Evolutionary conservation across 2,888 invertebrate genomes (phyloP), one percentile per base, ranked within the genome.

Genomic region (Andricus quercusramuli): DNA sequence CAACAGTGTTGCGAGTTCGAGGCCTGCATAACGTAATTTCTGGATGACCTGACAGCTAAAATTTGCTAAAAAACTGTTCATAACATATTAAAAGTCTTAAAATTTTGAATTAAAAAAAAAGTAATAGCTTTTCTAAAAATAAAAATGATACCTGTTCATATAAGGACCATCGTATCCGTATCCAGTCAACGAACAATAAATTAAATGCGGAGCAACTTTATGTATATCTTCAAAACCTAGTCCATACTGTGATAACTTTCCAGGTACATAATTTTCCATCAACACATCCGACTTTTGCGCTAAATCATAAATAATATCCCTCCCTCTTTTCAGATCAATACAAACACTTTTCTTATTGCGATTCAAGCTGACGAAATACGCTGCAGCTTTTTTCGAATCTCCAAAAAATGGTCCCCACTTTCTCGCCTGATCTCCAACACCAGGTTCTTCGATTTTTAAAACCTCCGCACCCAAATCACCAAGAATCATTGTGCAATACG

Each of bases 181-280:
- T 0, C 99, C 99, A 77, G 98, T 98, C 77, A 99, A 94, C 0
- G 99, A 98, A 93, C 98, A 98, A 92, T 99, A 99, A 83, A 99
- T 95, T 25, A 99, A 94, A 78, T 94, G 94, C 0, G 98, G 97
- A 66, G 97, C 96, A 3, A 96, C 88, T 76, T 93, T 89, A 74
- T 94, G 95, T 47, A 99, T 90, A 59, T 95, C 94, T 17, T 96
- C 94, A 91, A 97, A 99, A n/a, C 97, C 98, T 78, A 99, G 93
- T 1, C 95, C 95, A 82, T 97, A 93, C 80, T 95, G 92, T 20
- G 95, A 94, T 86, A 99, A 93, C 89, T 98, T 98, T 0, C 98
- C 99, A 0, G 99, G 99, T 0, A 99, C 94, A 93, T 96, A 99
- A 93, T 99, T 99, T 92, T 99, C 99, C 1, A 99, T 95, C 3